Base-by-base conservation (phyloP, 2,113 vertebrate genomes). In the Origma solitaria region DNA sequence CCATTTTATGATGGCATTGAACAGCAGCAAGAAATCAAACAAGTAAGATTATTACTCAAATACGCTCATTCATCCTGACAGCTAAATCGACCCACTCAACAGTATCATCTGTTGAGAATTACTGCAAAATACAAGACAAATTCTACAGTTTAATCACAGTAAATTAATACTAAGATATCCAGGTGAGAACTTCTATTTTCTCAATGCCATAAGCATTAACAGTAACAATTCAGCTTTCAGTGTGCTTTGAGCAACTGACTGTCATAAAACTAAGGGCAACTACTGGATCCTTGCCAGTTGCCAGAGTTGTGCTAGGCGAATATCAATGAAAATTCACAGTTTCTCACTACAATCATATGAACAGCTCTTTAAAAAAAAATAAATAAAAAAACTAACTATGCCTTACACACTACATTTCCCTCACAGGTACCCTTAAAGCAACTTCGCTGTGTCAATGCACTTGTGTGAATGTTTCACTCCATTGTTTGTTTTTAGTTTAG, bases 21-120 rank as follows among this genome's bases (percentile, higher is more conserved):
- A 83, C 42, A 88, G 58, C 79, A 92, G 72, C 56, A 35, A 86
- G 60, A 86, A 78, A 87, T 85, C 57, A 93, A 89, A 92, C 85
- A 86, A 93, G 53, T 20, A 79, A 54, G 37, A 78, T 88, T 88
- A 73, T 83, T 73, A 35, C 69, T 75, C 53, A 92, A 76, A 91
- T 16, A 45, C 37, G 73, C 16, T 28, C 50, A 54, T 84, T 91
- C 62, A 87, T 65, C 30, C 85, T 77, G 70, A 86, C 77, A 96
- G 56, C 23, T 73, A 35, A 56, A 87, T 47, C 56, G 40, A 58
- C 33, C 38, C 56, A 57, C 68, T 75, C 71, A 51, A 54, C 8
- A 60, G n/a, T 9, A 38, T 66, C 28, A 37, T 45, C 60, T 54
- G 25, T 51, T 31, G 40, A 82, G 23, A 83, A 66, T 45, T n/a